Conservation (phyloP, 2,113 vertebrate species). For the Passerina amoena region DNA sequence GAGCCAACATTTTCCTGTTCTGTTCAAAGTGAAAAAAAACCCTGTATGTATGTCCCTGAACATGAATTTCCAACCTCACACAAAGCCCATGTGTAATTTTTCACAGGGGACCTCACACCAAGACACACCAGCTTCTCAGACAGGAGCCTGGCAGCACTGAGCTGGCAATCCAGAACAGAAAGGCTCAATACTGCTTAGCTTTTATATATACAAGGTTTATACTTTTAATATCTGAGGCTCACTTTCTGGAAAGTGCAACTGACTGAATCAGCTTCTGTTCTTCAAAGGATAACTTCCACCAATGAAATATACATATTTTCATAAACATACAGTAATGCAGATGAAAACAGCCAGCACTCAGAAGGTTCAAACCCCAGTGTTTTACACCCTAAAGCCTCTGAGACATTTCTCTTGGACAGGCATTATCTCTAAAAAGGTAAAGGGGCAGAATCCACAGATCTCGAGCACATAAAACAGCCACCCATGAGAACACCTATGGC, state of each 20-base stretch:
- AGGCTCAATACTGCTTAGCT: background rate
- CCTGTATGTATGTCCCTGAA: background rate
- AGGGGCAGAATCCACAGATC: background rate
- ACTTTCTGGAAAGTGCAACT: background rate
- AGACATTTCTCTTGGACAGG: background rate
- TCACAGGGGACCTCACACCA: background rate
- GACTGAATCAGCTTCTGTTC: background rate
- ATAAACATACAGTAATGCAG: background rate
- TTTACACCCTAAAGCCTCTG: background rate
- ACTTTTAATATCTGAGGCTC: background rate
- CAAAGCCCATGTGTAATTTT: background rate
- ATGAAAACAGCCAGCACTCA: background rate
- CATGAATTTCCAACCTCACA: background rate
- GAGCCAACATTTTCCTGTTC: background rate
- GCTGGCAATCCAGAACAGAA: background rate
- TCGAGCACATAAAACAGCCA: background rate
- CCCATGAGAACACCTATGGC: background rate
- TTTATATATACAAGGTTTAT: background rate
- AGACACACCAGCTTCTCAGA: background rate
- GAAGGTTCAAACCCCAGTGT: background rate
- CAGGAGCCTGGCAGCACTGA: background rate
- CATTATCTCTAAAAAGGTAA: background rate
- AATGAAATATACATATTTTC: background rate
- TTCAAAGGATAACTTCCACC: background rate
- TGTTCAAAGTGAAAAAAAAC: background rate